Evolutionary conservation across 2,113 vertebrate genomes (phyloP), one percentile per base, ranked within the genome.

Genomic region (Echinops telfairi): DNA sequence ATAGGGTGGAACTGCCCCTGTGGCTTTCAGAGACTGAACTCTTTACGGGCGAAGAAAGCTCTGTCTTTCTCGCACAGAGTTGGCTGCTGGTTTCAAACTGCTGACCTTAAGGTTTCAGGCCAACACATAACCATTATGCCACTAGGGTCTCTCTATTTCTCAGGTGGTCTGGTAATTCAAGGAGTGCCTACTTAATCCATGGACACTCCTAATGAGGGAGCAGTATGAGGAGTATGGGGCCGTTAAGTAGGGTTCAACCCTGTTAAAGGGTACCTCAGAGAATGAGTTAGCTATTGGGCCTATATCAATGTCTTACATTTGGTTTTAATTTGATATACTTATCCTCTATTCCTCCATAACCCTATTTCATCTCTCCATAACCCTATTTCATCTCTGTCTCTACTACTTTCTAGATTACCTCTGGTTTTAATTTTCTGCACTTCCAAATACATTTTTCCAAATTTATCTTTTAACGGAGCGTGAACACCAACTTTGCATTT

Each of bases 341-440:
- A 86, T 27, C 27, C 82, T 92, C 81, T 84, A 75, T 66, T 95
- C 57, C 38, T 23, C 47, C 2, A 81, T 31, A 90, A 73, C 66
- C 58, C 57, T 86, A 66, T 90, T 86, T 84, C 7, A 47, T 70
- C 86, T 40, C 77, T 57, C 47, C 2, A 81, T 31, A 90, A 73
- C 66, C 58, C 57, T 86, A 66, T 90, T 86, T 84, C 7, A 47
- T 70, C 86, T 40, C 77, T 57, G 36, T 87, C 87, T 60, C 53
- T 78, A 23, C 86, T 81, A 11, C 92, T 91, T 94, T 88, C 2
- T 17, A 68, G 83, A 80, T 91, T 75, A 76, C 43, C 78, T 93
- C 68, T 75, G 89, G 89, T 89, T 96, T 95, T 96, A 92, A 93
- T 92, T 79, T 95, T 22, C 12, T 78, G 47, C 77, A 73, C 53